phyloP scores from a whole-genome alignment of 2,797 vertebrate genomes.

The Notoglanidium macrostoma region DNA sequence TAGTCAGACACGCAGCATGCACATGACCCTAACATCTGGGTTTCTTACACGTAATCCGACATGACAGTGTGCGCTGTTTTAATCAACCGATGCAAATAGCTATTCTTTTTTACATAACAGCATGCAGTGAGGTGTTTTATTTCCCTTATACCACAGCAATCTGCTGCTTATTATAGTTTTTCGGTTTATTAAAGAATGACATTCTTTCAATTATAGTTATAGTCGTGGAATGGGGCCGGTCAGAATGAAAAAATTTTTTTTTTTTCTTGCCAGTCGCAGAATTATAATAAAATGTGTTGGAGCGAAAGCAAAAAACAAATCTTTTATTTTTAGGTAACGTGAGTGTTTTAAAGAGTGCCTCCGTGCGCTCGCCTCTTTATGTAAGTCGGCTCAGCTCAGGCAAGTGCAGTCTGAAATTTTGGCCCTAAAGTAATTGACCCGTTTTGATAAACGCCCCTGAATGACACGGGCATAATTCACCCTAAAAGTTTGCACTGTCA shows the following conservation, averaged over 20 bases:
- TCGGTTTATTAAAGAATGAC: not conserved
- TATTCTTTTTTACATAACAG: not conserved
- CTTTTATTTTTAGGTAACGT: not conserved
- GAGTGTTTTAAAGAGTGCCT: not conserved
- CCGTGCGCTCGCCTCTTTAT: conserved; percentile 7
- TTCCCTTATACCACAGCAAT: not conserved
- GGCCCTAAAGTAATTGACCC: conserved; percentile 77
- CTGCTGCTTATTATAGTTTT: not conserved
- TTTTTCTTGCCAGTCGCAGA: not conserved
- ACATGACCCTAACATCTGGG: conserved; percentile 44
- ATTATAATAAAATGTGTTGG: not conserved
- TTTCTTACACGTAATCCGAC: conserved; percentile 15
- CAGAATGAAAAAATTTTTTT: not conserved
- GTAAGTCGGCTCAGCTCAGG: conserved; percentile 38
- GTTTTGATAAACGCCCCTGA: conserved; percentile 77
- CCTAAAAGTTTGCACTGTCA: conserved; percentile 81
- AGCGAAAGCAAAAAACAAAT: not conserved
- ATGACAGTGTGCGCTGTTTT: not conserved
- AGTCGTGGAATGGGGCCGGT: not conserved
- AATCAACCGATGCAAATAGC: not conserved
- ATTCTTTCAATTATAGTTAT: no score
- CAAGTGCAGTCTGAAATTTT: conserved; percentile 63
- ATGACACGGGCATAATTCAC: conserved; percentile 79
- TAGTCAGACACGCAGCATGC: conserved; percentile 35
- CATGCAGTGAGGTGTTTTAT: not conserved